Evolutionary conservation across 2,113 vertebrate species (phyloP).

Genomic region (Rhynchomys soricoides): DNA sequence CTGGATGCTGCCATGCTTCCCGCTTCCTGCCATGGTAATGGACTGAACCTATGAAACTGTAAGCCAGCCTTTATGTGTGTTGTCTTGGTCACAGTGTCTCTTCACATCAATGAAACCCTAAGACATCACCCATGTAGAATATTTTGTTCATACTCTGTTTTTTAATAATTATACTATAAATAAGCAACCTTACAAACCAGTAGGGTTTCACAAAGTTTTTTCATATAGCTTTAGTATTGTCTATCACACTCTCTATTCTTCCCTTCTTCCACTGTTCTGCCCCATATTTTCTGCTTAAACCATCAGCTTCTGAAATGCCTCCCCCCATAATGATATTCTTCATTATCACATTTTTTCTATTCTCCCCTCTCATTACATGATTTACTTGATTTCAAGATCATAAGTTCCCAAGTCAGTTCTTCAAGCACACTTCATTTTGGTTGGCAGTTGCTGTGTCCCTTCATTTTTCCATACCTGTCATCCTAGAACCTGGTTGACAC

Average conservation of each 20-base stretch:
- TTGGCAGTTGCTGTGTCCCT: rapidly evolving
- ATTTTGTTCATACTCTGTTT: background rate
- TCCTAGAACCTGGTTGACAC: background rate
- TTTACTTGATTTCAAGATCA: background rate
- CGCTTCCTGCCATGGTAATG: too few species aligned
- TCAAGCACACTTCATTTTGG: too few species aligned
- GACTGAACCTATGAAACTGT: too few species aligned
- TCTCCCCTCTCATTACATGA: background rate
- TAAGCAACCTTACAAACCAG: background rate
- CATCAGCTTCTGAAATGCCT: too few species aligned
- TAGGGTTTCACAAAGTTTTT: background rate
- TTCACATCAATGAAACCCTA: too few species aligned
- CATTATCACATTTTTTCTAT: background rate
- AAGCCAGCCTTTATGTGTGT: too few species aligned
- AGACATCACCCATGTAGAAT: background rate
- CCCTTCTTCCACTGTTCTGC: background rate
- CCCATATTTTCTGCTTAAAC: background rate
- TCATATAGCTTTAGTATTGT: background rate
- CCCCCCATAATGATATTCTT: background rate
- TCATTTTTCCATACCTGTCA: background rate
- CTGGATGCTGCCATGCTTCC: too few species aligned
- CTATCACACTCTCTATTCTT: background rate
- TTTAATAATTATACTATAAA: background rate
- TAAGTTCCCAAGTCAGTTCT: too few species aligned
- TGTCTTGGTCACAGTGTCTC: too few species aligned